Evolutionary conservation across 2,113 vertebrate genomes (phyloP).

Genomic region (Castor canadensis): DNA sequence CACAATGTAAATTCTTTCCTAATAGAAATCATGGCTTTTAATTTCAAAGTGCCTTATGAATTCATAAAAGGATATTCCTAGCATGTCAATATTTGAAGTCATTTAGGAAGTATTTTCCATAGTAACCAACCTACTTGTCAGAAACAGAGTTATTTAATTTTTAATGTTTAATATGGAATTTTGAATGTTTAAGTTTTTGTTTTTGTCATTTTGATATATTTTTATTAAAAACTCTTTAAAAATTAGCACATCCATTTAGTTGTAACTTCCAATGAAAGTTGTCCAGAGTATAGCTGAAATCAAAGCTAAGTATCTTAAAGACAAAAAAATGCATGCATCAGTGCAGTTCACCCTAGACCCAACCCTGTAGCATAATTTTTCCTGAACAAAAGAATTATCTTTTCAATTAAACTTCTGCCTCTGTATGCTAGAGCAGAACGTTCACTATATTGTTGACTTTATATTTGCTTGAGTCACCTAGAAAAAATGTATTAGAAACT

Average conservation of each 20-base stretch:
- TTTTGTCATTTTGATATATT: neutral
- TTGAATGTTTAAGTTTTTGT: constrained; percentile 17
- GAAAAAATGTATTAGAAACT: neutral
- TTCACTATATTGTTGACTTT: neutral
- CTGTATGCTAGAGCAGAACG: neutral
- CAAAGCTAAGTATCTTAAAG: neutral
- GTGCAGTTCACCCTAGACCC: neutral
- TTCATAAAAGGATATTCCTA: constrained; percentile 19
- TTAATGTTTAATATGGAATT: neutral
- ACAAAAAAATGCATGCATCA: neutral
- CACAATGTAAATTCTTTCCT: constrained; percentile 68
- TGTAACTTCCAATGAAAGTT: neutral
- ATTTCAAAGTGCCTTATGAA: constrained; percentile 32
- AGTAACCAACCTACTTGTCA: neutral
- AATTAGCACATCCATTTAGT: neutral
- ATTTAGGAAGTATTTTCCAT: constrained; percentile 9
- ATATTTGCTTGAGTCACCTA: neutral
- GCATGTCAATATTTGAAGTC: constrained; percentile 58
- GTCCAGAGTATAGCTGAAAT: neutral
- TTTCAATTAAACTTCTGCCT: constrained; percentile 43
- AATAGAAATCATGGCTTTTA: constrained; percentile 60
- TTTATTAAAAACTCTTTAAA: constrained; percentile 3
- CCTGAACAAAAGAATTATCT: constrained; percentile 28
- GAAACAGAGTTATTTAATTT: neutral
- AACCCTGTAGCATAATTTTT: constrained; percentile 18